phyloP scores from a whole-genome alignment of 1,140 invertebrate species.

The Philotrypesis tridentata region DNA sequence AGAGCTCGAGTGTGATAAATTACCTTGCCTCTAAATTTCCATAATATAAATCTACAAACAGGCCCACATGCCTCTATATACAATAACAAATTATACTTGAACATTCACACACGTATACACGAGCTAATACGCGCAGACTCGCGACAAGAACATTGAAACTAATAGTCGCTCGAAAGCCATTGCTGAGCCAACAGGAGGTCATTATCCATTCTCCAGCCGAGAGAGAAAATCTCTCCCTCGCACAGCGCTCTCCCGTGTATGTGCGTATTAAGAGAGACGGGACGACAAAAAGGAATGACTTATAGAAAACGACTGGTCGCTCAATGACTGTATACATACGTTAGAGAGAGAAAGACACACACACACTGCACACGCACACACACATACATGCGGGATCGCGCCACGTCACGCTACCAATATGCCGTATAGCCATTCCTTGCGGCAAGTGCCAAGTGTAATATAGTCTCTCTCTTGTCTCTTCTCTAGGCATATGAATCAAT shows the following conservation, averaged over 20 bases:
- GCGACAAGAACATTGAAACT: background rate
- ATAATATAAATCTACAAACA: background rate
- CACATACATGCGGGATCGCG: background rate
- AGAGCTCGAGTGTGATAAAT: background rate
- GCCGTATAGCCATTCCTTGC: background rate
- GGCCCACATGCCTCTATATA: background rate
- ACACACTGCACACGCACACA: too few species aligned
- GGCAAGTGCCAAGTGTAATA: background rate
- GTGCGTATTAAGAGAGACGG: too few species aligned
- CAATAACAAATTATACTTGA: background rate
- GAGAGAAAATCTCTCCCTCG: background rate
- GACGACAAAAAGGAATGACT: slow-evolving; percentile 3
- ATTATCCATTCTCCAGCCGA: background rate
- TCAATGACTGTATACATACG: background rate
- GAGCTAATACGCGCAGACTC: background rate
- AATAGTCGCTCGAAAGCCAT: background rate
- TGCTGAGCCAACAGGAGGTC: background rate
- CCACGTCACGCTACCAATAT: background rate
- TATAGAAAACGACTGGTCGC: background rate
- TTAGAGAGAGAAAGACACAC: too few species aligned
- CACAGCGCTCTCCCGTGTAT: background rate
- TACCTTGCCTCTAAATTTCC: background rate
- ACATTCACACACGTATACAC: background rate
- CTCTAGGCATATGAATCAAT: background rate
- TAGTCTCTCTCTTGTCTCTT: background rate